Conservation (phyloP, 2,113 vertebrate species). For the Equus przewalskii region DNA sequence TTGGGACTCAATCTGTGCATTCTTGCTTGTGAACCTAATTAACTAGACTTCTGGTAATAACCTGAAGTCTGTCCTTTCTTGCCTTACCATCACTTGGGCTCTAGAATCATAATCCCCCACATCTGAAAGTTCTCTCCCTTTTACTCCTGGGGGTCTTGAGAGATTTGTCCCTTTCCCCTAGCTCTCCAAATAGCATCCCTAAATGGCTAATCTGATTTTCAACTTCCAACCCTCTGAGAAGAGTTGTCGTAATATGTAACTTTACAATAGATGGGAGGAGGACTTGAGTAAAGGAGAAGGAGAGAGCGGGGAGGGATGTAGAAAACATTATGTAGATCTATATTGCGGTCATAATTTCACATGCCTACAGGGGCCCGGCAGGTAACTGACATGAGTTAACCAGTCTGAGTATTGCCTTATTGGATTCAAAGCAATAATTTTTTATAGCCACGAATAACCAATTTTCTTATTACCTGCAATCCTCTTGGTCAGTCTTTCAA, state of each 20-base stretch:
- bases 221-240: background rate
- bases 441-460: background rate
- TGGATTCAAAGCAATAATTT: background rate
- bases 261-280: background rate
- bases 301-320: background rate
- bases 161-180: background rate
- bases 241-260: background rate
- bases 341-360: background rate
- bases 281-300: background rate
- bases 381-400: background rate
- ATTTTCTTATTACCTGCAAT: background rate
- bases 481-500: background rate
- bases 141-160: background rate
- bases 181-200: background rate
- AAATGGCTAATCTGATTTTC: background rate
- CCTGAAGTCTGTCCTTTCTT: background rate
- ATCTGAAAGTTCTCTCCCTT: background rate
- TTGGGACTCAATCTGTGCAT: background rate
- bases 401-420: background rate
- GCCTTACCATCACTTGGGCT: background rate
- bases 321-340: background rate
- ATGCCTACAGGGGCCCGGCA: background rate
- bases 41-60: background rate
- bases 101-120: background rate
- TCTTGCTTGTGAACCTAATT: background rate